Evolutionary conservation across 1,140 invertebrate genomes (phyloP).

Genomic region (Drosophila chauvacae): DNA sequence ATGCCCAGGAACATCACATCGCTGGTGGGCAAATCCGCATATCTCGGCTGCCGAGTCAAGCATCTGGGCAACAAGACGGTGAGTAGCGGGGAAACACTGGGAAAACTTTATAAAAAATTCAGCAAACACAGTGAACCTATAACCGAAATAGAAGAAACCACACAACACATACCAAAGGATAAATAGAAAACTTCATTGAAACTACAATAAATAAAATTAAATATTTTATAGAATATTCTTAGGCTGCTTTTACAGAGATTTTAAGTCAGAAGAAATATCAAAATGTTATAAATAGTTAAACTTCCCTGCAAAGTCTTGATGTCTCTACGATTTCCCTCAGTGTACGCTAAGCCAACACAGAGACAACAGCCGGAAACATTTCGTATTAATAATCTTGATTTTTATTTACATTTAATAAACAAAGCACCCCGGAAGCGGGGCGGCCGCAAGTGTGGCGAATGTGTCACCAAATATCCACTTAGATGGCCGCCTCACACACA

Average conservation of each 20-base stretch:
- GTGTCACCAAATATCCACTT: slow-evolving; percentile 66
- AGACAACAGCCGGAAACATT: slow-evolving; percentile 43
- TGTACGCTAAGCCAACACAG: slow-evolving; percentile 11
- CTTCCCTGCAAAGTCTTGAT: not conserved
- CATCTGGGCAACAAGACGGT: slow-evolving; percentile 95
- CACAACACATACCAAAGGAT: too few species aligned
- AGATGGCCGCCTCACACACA: slow-evolving; percentile 29
- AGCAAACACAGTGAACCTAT: not conserved
- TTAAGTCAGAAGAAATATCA: not conserved
- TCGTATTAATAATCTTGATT: slow-evolving; percentile 81
- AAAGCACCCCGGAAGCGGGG: slow-evolving; percentile 41
- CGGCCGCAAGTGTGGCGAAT: slow-evolving; percentile 68
- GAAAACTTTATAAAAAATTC: not conserved
- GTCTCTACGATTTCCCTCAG: not conserved
- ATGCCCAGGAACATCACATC: slow-evolving; percentile 93
- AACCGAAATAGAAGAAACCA: not conserved
- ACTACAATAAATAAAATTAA: not conserved
- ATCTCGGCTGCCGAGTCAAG: slow-evolving; percentile 93
- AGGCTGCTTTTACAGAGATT: not conserved
- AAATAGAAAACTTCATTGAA: not conserved
- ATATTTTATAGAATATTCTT: too few species aligned
- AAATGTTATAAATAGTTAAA: too few species aligned
- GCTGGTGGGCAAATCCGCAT: slow-evolving; percentile 93
- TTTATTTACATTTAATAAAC: slow-evolving; percentile 83
- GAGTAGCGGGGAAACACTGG: slow-evolving; percentile 48